Percentiles rank a stretch among this genome's conserved stretches.
phyloP scores from a whole-genome alignment of 2,888 invertebrate species.

The Thereva unica region DNA sequence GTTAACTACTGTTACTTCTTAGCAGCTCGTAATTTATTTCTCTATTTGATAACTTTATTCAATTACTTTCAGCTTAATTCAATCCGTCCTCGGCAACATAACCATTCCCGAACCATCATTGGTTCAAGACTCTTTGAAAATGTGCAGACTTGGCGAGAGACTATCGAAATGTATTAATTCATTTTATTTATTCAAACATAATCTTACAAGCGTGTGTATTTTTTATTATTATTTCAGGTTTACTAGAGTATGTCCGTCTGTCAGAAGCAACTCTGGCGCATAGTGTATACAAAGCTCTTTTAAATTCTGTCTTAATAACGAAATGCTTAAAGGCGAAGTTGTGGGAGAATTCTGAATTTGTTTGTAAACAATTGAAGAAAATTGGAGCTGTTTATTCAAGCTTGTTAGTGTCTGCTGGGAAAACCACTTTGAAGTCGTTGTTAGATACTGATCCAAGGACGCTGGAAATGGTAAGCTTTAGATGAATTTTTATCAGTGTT shows the following conservation, averaged over 20 bases:
- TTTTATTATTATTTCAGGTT: constrained; percentile 56
- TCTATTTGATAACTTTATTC: neutral
- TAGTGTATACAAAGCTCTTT: constrained; percentile 58
- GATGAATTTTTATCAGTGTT: constrained; percentile 27
- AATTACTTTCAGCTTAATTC: constrained; percentile 66
- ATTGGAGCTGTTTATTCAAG: constrained; percentile 70
- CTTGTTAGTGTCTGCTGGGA: constrained; percentile 67
- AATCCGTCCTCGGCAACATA: constrained; percentile 73
- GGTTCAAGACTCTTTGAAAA: constrained; percentile 70
- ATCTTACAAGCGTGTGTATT: too few relatives aligned
- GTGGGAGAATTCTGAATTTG: constrained; percentile 75
- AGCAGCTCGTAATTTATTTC: neutral
- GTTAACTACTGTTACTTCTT: constrained; percentile 24
- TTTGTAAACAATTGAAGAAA: constrained; percentile 71
- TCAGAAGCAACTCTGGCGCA: constrained; percentile 49
- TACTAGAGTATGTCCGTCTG: constrained; percentile 63
- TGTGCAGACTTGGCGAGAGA: constrained; percentile 69
- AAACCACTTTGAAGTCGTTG: constrained; percentile 67
- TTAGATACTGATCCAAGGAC: constrained; percentile 72
- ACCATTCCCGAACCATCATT: constrained; percentile 70
- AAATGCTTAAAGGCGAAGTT: constrained; percentile 71
- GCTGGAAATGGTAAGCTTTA: constrained; percentile 66
- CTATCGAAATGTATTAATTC: constrained; percentile 68
- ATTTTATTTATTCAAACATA: neutral
- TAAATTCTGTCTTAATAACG: constrained; percentile 65